Base-by-base conservation (phyloP, 2,888 invertebrate species). In the Bombylius major region DNA sequence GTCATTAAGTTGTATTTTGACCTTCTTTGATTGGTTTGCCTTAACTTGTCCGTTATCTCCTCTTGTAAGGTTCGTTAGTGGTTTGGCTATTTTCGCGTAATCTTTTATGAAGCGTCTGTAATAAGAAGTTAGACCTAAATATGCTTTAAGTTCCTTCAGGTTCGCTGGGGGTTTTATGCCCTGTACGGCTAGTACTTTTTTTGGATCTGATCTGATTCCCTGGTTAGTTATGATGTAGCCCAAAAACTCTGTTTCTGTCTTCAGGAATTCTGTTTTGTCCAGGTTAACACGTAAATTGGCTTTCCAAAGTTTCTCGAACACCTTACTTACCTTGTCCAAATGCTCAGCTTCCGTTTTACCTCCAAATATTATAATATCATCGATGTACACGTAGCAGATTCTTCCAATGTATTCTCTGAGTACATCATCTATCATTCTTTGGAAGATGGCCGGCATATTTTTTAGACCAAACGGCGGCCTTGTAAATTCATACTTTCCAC, bases 371-470 rank as follows among this genome's bases (percentile, higher is more conserved):
- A 45, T 60, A 36, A 49, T 53, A 33, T 57, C 57, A 46, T 59
- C 60, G 1, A 59, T 61, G 32, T 60, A 60, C 5, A 60, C 59
- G 36, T 52, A 57, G 33, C 58, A 56, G 9, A 58, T 58, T 33
- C 54, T 56, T 4, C 58, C 57, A 9, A 59, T 56, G 11, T 47
- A 54, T 7, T 54, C 58, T n/a, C 58, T 56, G 6, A 63, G 36
- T 5, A 63, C 59, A 39, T 63, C 60, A 47, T 65, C 61, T 0
- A 62, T 57, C 56, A 59, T 61, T 6, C 62, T 33, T 47, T 62
- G 60, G 33, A 62, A 61, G 14, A 61, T 62, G 0, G 60, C 57
- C 3, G 56, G 50, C 1, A 39, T 53, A 14, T 50, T 50, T 36
- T 50, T 53, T 3, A 53, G 36, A 1, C 50, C 50, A 36, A 53